phyloP scores from a whole-genome alignment of 2,797 vertebrate genomes.

The Loris lydekkerianus region DNA sequence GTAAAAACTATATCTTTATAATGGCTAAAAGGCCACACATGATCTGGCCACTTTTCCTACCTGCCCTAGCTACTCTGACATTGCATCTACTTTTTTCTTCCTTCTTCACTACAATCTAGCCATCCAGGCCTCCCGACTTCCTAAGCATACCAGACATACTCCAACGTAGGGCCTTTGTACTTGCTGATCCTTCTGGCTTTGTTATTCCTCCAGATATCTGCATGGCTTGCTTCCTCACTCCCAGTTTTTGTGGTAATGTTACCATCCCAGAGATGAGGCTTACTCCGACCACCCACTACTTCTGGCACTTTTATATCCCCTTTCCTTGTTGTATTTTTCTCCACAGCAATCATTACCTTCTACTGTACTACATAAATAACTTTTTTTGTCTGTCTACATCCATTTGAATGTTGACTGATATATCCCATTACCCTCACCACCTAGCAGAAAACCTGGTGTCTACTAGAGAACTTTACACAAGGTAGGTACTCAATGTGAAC shows the following conservation, averaged over 20 bases:
- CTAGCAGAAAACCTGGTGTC: neutral
- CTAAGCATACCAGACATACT: neutral
- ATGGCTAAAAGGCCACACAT: neutral
- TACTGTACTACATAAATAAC: neutral
- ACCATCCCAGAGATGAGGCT: conserved; percentile 15
- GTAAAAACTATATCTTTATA: neutral
- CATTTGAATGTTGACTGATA: neutral
- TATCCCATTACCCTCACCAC: neutral
- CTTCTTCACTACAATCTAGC: neutral
- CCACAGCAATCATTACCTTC: neutral
- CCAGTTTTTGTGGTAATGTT: neutral
- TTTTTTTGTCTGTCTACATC: conserved; percentile 27
- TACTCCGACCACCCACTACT: neutral
- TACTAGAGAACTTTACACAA: neutral
- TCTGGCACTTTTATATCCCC: neutral
- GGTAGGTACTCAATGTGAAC: neutral
- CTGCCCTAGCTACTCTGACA: neutral
- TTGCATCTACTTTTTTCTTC: neutral
- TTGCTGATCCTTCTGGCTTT: neutral
- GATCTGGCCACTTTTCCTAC: neutral
- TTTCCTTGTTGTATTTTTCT: conserved; percentile 37
- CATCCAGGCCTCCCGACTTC: neutral
- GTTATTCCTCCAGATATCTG: neutral
- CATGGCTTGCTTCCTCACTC: neutral
- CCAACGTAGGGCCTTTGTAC: neutral